Evolutionary conservation across 2,113 vertebrate genomes (phyloP).

Genomic region (Melospiza melodia): DNA sequence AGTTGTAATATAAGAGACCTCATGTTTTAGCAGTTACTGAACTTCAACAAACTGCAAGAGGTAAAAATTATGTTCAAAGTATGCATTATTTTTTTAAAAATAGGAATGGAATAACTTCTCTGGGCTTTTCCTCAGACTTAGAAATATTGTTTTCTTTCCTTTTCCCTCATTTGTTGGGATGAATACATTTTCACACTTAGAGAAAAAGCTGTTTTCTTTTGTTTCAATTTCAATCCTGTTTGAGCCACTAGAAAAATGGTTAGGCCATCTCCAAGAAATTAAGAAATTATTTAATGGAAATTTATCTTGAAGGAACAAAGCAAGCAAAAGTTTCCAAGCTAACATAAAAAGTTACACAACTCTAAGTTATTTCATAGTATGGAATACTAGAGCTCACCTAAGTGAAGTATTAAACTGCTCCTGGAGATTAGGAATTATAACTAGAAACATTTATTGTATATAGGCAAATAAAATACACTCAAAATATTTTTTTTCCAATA

Average conservation of each 20-base stretch:
- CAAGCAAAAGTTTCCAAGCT: not conserved
- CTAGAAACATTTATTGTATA: not conserved
- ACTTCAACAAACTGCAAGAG: not conserved
- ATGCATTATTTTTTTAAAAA: accelerated
- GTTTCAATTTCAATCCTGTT: not conserved
- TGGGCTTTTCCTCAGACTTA: not conserved
- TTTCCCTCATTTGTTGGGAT: not conserved
- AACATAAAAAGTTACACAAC: accelerated
- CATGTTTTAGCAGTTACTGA: not conserved
- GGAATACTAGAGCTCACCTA: not conserved
- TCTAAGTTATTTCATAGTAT: not conserved
- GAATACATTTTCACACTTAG: not conserved
- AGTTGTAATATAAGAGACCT: not conserved
- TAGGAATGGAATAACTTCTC: not conserved
- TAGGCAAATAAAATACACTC: not conserved
- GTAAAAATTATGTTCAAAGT: not conserved
- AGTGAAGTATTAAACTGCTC: not conserved
- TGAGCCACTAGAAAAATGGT: not conserved
- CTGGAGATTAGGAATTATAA: not conserved
- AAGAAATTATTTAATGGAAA: not conserved
- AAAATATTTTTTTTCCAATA: not conserved
- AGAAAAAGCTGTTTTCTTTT: not conserved
- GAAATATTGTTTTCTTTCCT: not conserved
- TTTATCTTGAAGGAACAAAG: not conserved
- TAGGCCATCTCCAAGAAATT: not conserved